These are phyloP conservation scores for Excalfactoria chinensis DNA, from an alignment of 2,113 vertebrate genomes.

Conservation along the genomic window DNA sequence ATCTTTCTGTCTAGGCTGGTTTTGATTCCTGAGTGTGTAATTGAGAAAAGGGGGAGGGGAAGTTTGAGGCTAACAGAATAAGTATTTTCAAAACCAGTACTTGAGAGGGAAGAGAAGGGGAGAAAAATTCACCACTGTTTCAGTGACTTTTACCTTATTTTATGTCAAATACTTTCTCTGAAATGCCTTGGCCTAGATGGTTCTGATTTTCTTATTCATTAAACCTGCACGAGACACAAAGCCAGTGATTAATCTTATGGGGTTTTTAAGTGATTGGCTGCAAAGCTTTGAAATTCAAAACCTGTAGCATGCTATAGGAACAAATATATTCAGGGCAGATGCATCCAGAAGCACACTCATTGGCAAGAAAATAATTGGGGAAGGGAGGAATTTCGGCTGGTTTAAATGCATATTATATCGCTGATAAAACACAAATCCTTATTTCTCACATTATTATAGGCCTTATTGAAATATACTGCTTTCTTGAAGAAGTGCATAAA, in stretches of 20 bases:
- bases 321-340: constrained; percentile 1
- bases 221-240: not conserved
- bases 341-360: not conserved
- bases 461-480: not conserved
- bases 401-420: not conserved
- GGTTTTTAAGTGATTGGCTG: not conserved
- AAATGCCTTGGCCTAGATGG: not conserved
- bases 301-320: not conserved
- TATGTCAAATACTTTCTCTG: not conserved
- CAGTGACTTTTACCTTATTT: constrained; percentile 7
- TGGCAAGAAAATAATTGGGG: not conserved
- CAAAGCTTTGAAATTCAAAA: constrained; percentile 23
- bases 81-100: not conserved
- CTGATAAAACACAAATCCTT: not conserved
- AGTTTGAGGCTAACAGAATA: not conserved
- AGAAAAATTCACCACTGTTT: not conserved
- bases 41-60: not conserved
- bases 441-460: not conserved
- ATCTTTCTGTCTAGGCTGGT: not conserved
- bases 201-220: constrained; percentile 29
- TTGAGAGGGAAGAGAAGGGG: not conserved
- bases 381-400: not conserved
- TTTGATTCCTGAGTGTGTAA: constrained; percentile 4
- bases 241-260: not conserved
- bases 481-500: not conserved